Percentiles rank a stretch among this genome's conserved stretches.
phyloP scores from a whole-genome alignment of 2,888 invertebrate genomes.

The Tribolium freemani region DNA sequence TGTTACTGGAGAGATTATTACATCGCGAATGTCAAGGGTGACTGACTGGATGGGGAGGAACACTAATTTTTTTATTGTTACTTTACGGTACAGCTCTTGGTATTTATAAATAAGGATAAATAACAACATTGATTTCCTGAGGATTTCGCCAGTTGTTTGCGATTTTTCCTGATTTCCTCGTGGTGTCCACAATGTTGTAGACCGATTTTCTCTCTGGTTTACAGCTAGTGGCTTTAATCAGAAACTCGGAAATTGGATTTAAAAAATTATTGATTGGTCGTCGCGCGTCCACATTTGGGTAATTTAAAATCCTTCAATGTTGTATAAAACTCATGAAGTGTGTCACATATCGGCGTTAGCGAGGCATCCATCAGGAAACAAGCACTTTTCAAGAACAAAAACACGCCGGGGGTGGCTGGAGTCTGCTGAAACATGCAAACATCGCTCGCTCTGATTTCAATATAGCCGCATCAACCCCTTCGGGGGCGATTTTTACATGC shows the following conservation, averaged over 20 bases:
- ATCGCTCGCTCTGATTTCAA: constrained; percentile 63
- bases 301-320: background rate
- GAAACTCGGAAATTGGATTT: background rate
- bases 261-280: background rate
- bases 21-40: constrained; percentile 43
- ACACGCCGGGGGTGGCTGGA: constrained; percentile 36
- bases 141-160: too few relatives aligned
- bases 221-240: background rate
- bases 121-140: too few relatives aligned
- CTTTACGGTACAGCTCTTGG: too few relatives aligned
- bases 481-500: constrained; percentile 64
- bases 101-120: too few relatives aligned
- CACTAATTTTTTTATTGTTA: background rate
- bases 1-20: constrained; percentile 47
- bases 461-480: constrained; percentile 63
- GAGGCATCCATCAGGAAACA: constrained; percentile 42
- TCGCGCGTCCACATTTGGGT: background rate
- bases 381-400: constrained; percentile 41
- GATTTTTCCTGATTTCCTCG: too few relatives aligned
- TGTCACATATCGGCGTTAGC: constrained; percentile 11
- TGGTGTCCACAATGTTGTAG: too few relatives aligned
- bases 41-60: constrained; percentile 17
- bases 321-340: constrained; percentile 15
- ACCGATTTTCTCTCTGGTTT: background rate
- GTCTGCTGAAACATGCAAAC: constrained; percentile 57